phyloP scores from a whole-genome alignment of 2,113 vertebrate genomes.

The Aleadryas rufinucha region DNA sequence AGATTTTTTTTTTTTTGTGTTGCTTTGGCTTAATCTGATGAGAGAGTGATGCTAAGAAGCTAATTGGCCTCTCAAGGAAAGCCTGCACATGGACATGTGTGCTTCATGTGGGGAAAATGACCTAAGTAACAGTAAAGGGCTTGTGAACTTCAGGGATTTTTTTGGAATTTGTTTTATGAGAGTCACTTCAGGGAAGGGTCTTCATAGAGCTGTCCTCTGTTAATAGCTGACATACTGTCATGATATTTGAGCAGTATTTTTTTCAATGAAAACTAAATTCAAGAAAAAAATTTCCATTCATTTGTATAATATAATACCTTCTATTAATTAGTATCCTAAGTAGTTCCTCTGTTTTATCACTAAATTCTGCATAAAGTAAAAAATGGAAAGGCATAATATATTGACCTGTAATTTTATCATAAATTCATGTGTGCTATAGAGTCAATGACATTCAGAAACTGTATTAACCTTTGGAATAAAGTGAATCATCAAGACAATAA shows the following conservation, averaged over 20 bases:
- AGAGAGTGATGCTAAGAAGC: background rate
- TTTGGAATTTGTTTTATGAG: background rate
- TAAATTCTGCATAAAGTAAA: background rate
- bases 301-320: background rate
- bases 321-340: background rate
- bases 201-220: background rate
- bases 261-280: slow-evolving; percentile 18
- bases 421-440: background rate
- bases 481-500: background rate
- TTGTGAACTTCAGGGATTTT: background rate
- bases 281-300: background rate
- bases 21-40: background rate
- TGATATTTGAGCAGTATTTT: background rate
- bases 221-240: background rate
- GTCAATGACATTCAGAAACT: slow-evolving; percentile 8
- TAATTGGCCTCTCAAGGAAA: background rate
- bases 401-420: background rate
- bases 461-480: slow-evolving; percentile 14
- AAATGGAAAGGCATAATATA: background rate
- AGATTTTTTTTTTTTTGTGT: background rate
- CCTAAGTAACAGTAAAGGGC: background rate
- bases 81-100: background rate
- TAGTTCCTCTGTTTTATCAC: background rate
- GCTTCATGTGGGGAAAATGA: background rate
- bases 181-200: background rate